A percentile compares a stretch with the other conserved stretches of the same genome.
Conservation (phyloP, 2,888 invertebrate genomes). For the Drosophila paranaensis region DNA sequence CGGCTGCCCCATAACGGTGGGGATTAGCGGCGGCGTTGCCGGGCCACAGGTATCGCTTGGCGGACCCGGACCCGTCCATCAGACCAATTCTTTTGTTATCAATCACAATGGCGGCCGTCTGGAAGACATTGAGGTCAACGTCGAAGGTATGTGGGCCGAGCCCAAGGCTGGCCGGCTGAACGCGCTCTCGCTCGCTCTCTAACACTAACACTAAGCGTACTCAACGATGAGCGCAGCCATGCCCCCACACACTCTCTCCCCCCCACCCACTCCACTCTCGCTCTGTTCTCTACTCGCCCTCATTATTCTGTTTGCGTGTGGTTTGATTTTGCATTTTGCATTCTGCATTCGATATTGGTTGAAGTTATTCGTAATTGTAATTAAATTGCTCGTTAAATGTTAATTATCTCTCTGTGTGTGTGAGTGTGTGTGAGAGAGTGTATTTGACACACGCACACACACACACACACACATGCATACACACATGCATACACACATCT, state of each 20-base stretch:
- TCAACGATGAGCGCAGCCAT: conserved; percentile 1
- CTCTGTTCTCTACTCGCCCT: conserved; percentile 27
- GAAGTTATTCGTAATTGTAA: conserved; percentile 64
- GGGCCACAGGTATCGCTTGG: conserved; percentile 90
- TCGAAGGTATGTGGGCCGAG: conserved; percentile 90
- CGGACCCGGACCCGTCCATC: conserved; percentile 90
- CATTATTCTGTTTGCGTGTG: conserved; percentile 35
- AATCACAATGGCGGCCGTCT: conserved; percentile 95
- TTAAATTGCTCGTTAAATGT: conserved; percentile 68
- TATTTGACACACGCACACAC: conserved; percentile 8
- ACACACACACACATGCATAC: conserved; percentile 22
- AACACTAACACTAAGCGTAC: conserved; percentile 28
- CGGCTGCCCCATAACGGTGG: conserved; percentile 96
- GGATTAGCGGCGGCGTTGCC: conserved; percentile 88
- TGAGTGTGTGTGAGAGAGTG: conserved; percentile 20
- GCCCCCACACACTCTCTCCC: neutral
- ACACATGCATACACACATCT: conserved; percentile 38
- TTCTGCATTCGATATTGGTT: conserved; percentile 49
- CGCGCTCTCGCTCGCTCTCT: conserved; percentile 11
- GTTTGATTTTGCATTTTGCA: conserved; percentile 34
- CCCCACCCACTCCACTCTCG: neutral
- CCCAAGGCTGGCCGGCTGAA: conserved; percentile 19
- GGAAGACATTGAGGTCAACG: conserved; percentile 97
- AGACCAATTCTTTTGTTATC: conserved; percentile 89
- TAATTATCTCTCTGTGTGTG: conserved; percentile 8